These are phyloP conservation scores for Sarcophaga variegata DNA, from an alignment of 2,888 invertebrate genomes.

Conservation along the genomic window DNA sequence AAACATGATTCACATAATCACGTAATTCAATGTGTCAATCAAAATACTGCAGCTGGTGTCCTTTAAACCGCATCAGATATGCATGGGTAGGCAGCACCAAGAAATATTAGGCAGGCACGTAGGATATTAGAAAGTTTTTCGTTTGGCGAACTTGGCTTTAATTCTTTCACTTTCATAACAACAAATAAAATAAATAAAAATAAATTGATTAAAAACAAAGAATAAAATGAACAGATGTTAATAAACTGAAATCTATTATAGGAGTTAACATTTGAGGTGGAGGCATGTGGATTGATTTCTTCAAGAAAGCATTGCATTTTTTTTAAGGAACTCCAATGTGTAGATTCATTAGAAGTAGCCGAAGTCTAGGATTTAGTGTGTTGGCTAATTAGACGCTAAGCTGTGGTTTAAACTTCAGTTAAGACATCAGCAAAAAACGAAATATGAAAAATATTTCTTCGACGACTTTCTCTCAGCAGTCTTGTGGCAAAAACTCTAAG, in stretches of 20 bases:
- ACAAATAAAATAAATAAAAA: neutral
- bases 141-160: neutral
- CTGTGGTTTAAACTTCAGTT: too few species aligned
- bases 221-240: neutral
- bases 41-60: slow-evolving; percentile 6
- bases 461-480: too few species aligned
- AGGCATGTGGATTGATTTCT: too few species aligned
- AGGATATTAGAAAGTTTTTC: neutral
- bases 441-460: too few species aligned
- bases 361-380: too few species aligned
- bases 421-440: too few species aligned
- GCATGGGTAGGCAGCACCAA: neutral
- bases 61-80: neutral
- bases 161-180: neutral
- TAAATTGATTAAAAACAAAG: neutral
- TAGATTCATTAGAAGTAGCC: too few species aligned
- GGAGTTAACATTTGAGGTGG: too few species aligned
- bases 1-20: neutral
- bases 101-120: neutral
- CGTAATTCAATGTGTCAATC: slow-evolving; percentile 13
- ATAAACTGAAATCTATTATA: neutral
- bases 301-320: too few species aligned
- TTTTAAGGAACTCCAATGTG: too few species aligned
- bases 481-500: too few species aligned
- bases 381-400: too few species aligned